phyloP scores from a whole-genome alignment of 1,140 invertebrate genomes.

The Pogonomyrmex barbatus region DNA sequence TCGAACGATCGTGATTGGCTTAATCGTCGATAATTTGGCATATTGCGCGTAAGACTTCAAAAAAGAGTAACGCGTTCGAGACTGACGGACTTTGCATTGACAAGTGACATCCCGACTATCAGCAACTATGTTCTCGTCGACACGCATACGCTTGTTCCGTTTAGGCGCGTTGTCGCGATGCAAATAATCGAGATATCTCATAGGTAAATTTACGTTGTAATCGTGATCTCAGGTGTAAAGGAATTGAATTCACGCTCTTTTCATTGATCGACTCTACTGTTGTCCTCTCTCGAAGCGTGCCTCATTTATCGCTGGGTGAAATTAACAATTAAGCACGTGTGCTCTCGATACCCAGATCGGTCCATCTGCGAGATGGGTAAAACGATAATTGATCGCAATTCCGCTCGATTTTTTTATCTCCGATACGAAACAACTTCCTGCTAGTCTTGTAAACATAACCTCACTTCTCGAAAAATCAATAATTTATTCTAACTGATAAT shows the following conservation, averaged over 20 bases:
- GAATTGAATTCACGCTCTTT: not conserved
- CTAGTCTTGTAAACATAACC: constrained; percentile 83
- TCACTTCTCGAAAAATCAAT: constrained; percentile 84
- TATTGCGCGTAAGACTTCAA: not conserved
- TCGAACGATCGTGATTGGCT: constrained; percentile 6
- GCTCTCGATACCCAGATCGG: not conserved
- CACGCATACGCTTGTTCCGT: not conserved
- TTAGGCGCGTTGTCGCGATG: not conserved
- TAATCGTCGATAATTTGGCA: constrained; percentile 17
- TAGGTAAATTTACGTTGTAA: not conserved
- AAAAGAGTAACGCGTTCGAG: not conserved
- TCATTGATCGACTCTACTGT: constrained; percentile 15
- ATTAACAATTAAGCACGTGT: not conserved
- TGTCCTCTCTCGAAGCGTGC: constrained; percentile 18
- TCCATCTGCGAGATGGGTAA: not conserved
- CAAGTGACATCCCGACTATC: constrained; percentile 3
- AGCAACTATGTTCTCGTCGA: not conserved
- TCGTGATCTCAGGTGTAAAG: not conserved
- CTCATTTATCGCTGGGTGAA: not conserved
- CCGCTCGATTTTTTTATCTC: not conserved
- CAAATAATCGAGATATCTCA: constrained; percentile 12
- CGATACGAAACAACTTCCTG: not conserved
- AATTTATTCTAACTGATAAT: constrained; percentile 74
- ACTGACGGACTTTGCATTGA: not conserved
- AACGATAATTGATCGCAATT: not conserved